Evolutionary conservation across 2,113 vertebrate species (phyloP).

Genomic region (Rhegmatorhina hoffmannsi): DNA sequence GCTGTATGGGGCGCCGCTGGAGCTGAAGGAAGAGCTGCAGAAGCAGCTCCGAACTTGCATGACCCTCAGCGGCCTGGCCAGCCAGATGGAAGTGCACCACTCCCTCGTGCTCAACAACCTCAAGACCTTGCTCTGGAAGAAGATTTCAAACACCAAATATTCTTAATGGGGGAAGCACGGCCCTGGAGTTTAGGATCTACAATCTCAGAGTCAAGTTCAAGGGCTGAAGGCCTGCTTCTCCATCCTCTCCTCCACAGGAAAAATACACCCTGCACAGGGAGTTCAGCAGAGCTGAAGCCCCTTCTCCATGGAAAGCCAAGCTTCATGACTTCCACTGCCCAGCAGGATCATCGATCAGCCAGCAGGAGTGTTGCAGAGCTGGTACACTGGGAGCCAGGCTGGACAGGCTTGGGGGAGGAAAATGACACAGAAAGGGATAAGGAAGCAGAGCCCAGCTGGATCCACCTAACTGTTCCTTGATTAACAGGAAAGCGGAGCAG

Average conservation of each 20-base stretch:
- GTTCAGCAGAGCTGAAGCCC: background rate
- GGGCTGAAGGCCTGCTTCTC: background rate
- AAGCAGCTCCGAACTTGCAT: slow-evolving; percentile 91
- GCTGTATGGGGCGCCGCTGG: slow-evolving; percentile 84
- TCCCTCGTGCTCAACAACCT: slow-evolving; percentile 95
- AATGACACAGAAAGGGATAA: background rate
- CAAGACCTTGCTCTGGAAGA: slow-evolving; percentile 94
- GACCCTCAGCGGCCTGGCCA: slow-evolving; percentile 92
- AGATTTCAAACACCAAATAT: slow-evolving; percentile 94
- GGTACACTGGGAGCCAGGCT: background rate
- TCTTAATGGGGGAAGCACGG: slow-evolving; percentile 65
- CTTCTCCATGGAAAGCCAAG: slow-evolving; percentile 28
- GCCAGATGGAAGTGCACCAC: slow-evolving; percentile 97
- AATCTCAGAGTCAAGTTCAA: background rate
- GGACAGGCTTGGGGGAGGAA: background rate
- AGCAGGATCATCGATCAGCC: background rate
- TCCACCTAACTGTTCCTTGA: background rate
- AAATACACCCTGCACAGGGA: background rate
- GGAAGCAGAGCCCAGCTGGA: slow-evolving; percentile 17
- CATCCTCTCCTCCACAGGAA: background rate
- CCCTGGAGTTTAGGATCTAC: background rate
- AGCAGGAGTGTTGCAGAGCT: background rate
- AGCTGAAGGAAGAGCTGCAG: slow-evolving; percentile 86
- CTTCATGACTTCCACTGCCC: background rate
- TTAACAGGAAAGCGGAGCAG: background rate